A percentile compares a stretch with the other conserved stretches of the same genome.
phyloP scores from a whole-genome alignment of 2,113 vertebrate species.

The Zootoca vivipara region DNA sequence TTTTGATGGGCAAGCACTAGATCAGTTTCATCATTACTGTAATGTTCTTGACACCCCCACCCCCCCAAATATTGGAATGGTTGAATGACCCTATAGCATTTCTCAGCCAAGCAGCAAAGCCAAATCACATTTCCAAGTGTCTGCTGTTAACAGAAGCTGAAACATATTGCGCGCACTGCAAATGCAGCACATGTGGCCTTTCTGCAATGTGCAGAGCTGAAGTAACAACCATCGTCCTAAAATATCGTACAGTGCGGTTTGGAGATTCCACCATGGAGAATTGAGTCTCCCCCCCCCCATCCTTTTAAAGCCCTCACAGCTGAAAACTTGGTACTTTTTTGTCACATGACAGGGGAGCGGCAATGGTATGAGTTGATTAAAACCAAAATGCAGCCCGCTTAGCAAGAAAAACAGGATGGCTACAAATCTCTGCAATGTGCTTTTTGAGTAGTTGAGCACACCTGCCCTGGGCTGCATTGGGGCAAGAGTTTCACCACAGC shows the following conservation, averaged over 20 bases:
- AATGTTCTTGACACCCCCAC: neutral
- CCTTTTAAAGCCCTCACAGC: neutral
- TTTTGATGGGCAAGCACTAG: neutral
- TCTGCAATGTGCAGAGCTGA: neutral
- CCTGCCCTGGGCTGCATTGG: neutral
- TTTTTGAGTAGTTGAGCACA: neutral
- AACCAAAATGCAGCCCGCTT: neutral
- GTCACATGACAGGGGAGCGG: neutral
- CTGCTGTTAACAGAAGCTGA: neutral
- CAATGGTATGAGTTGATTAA: neutral
- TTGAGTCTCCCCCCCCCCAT: no score
- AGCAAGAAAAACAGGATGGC: constrained; percentile 2
- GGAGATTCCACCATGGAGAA: neutral
- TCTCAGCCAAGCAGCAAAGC: neutral
- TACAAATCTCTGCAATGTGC: neutral
- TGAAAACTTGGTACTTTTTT: neutral
- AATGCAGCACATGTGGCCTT: neutral
- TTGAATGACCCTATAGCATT: neutral
- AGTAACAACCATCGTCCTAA: neutral
- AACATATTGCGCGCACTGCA: neutral
- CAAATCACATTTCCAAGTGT: neutral
- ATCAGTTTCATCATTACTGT: neutral
- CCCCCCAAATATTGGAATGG: neutral
- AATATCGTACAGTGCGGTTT: neutral
- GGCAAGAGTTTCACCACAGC: neutral